These are phyloP conservation scores for Mionectes macconnelli DNA, from an alignment of 2,113 vertebrate genomes.

Conservation along the genomic window DNA sequence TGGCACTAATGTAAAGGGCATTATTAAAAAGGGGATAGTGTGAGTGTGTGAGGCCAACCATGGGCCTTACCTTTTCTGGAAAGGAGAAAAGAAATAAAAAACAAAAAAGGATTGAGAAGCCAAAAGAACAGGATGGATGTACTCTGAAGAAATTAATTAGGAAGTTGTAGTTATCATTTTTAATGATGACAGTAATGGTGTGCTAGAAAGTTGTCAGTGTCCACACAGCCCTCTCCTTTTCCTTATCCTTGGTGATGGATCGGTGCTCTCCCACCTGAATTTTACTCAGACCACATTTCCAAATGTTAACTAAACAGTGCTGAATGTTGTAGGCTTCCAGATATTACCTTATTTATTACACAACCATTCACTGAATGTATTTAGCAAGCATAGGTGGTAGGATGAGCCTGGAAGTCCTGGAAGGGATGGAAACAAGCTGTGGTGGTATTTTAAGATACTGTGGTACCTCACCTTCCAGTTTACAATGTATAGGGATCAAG, in stretches of 20 bases:
- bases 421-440: neutral
- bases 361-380: accelerated
- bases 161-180: neutral
- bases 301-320: neutral
- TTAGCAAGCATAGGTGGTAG: neutral
- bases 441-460: neutral
- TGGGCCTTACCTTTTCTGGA: neutral
- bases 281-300: neutral
- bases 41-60: neutral
- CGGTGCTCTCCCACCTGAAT: neutral
- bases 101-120: neutral
- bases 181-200: neutral
- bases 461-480: neutral
- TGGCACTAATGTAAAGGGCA: conserved; percentile 35
- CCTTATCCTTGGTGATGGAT: neutral
- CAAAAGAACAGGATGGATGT: neutral
- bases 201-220: neutral
- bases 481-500: neutral
- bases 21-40: conserved; percentile 62
- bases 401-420: conserved; percentile 1
- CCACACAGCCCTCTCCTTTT: neutral
- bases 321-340: conserved; percentile 22
- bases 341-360: conserved; percentile 2
- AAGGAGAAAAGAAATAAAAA: neutral
- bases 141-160: neutral